Evolutionary conservation across 2,113 vertebrate genomes (phyloP).

Genomic region (Neopipo cinnamomea): DNA sequence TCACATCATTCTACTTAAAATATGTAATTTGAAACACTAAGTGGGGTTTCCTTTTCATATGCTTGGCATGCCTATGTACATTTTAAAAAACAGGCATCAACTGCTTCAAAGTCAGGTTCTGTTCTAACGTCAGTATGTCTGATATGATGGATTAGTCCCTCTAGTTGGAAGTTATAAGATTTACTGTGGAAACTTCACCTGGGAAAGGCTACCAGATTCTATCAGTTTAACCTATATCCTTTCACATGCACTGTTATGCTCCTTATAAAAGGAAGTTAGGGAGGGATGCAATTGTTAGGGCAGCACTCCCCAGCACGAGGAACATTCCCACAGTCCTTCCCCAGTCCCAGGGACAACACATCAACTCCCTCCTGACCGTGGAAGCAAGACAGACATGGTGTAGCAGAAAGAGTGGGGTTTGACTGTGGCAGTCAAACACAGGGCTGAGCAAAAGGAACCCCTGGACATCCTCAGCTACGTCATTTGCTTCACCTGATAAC

Average conservation of each 20-base stretch:
- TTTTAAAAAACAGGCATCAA: neutral
- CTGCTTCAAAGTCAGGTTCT: neutral
- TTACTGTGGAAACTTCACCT: neutral
- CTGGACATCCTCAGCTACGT: neutral
- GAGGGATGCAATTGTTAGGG: neutral
- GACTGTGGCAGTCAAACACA: too few relatives aligned
- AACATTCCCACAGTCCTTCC: too few relatives aligned
- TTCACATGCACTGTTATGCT: neutral
- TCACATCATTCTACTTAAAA: neutral
- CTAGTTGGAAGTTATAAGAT: neutral
- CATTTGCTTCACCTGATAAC: neutral
- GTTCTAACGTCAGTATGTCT: neutral
- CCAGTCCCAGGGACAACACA: accelerated
- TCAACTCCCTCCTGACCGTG: accelerated
- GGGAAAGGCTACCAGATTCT: neutral
- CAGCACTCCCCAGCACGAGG: neutral
- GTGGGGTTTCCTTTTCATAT: neutral
- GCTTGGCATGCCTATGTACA: neutral
- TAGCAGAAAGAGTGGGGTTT: accelerated
- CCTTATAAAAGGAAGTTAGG: neutral
- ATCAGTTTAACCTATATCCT: neutral
- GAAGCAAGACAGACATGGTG: accelerated
- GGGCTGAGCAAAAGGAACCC: neutral
- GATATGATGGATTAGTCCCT: neutral
- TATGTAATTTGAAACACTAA: neutral